These are phyloP conservation scores for Apis dorsata DNA, from an alignment of 1,140 invertebrate species.

Conservation along the genomic window DNA sequence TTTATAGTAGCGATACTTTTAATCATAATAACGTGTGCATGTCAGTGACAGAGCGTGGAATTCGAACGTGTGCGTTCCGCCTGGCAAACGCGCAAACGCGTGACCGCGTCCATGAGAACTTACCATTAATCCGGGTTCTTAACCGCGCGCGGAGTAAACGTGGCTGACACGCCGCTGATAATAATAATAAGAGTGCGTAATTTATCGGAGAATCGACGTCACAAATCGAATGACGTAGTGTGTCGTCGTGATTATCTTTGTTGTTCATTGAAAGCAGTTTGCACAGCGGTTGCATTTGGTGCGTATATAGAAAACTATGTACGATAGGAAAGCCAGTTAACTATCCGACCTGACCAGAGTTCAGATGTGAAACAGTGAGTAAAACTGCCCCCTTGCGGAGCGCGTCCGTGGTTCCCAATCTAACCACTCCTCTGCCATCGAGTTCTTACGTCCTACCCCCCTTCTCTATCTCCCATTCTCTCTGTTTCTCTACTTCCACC, in stretches of 20 bases:
- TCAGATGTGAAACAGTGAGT: constrained; percentile 63
- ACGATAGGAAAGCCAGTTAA: constrained; percentile 53
- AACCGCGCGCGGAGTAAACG: constrained; percentile 61
- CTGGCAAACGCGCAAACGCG: constrained; percentile 64
- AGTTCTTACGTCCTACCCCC: constrained; percentile 60
- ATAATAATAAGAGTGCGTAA: constrained; percentile 60
- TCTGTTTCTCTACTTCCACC: constrained; percentile 44
- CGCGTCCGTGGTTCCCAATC: constrained; percentile 60
- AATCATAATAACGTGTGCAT: constrained; percentile 33
- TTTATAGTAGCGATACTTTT: constrained; percentile 24
- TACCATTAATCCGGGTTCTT: constrained; percentile 69
- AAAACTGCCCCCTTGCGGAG: constrained; percentile 66
- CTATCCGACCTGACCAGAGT: constrained; percentile 54
- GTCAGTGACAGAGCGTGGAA: constrained; percentile 49
- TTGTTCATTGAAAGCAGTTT: constrained; percentile 45
- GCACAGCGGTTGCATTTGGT: constrained; percentile 17
- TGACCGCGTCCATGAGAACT: constrained; percentile 66
- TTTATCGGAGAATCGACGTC: constrained; percentile 59
- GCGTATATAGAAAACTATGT: constrained; percentile 54
- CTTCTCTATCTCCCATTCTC: constrained; percentile 44
- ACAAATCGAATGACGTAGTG: constrained; percentile 56
- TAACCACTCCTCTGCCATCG: constrained; percentile 65
- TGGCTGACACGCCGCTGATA: constrained; percentile 52
- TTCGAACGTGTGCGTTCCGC: constrained; percentile 48
- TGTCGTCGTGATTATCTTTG: constrained; percentile 54